A percentile compares a stretch with the other conserved stretches of the same genome.
phyloP scores from a whole-genome alignment of 2,113 vertebrate species.

The Puma concolor region DNA sequence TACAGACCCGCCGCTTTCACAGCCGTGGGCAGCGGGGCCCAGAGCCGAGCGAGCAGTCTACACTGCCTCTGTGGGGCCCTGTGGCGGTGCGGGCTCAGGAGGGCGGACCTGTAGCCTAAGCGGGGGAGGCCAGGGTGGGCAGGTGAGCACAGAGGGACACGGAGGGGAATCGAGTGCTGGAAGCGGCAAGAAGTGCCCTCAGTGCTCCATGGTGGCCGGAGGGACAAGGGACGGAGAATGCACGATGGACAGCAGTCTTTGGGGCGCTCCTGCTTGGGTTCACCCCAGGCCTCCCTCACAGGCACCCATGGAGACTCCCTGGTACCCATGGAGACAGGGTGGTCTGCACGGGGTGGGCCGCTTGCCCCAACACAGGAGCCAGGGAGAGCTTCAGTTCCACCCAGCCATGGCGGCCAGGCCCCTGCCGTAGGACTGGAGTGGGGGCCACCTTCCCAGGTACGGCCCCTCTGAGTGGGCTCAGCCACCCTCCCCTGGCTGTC shows the following conservation, averaged over 20 bases:
- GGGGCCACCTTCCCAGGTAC: not conserved
- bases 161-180: not conserved
- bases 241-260: too few species aligned
- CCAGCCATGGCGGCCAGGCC: fast-evolving
- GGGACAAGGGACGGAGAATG: fast-evolving
- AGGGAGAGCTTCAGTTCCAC: too few species aligned
- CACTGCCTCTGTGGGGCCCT: not conserved
- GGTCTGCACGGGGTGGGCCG: fast-evolving
- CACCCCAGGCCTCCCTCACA: not conserved
- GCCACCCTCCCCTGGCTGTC: not conserved
- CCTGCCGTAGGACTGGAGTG: fast-evolving
- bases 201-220: fast-evolving
- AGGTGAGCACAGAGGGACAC: not conserved
- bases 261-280: not conserved
- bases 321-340: not conserved
- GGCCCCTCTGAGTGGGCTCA: not conserved
- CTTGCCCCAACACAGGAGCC: not conserved
- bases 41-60: not conserved
- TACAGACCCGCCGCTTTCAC: fast-evolving
- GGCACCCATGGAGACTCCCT: not conserved
- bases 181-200: not conserved
- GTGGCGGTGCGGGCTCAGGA: too few species aligned
- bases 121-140: too few species aligned
- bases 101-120: not conserved
- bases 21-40: fast-evolving